Evolutionary conservation across 2,113 vertebrate species (phyloP).

Genomic region (Machaerirhynchus nigripectus): DNA sequence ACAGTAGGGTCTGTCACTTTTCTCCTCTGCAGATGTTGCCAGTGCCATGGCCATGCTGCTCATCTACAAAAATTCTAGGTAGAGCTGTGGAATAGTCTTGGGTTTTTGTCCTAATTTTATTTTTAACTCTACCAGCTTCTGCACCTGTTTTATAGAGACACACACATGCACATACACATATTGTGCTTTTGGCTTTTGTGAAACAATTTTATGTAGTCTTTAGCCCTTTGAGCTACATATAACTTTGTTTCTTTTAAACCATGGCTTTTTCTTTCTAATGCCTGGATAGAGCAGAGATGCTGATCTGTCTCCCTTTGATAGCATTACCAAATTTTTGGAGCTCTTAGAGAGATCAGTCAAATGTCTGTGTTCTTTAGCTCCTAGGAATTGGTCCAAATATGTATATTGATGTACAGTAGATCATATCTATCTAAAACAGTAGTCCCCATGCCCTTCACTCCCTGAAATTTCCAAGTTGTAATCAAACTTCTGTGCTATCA

Average conservation of each 20-base stretch:
- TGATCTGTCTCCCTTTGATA: background rate
- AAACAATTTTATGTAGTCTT: background rate
- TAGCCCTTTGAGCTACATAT: background rate
- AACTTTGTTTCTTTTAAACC: conserved; percentile 3
- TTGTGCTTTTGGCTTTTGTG: background rate
- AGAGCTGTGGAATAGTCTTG: background rate
- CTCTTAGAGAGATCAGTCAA: background rate
- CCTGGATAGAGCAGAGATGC: background rate
- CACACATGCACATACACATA: too few species aligned
- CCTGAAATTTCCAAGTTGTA: background rate
- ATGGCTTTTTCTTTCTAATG: background rate
- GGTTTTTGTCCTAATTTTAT: background rate
- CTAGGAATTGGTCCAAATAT: background rate
- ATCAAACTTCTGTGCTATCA: conserved; percentile 22
- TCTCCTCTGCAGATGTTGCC: background rate
- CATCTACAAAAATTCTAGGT: background rate
- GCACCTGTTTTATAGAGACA: background rate
- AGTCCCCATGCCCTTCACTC: background rate
- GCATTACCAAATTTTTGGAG: background rate
- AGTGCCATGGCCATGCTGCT: background rate
- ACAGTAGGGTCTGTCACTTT: background rate
- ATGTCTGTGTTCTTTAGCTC: background rate
- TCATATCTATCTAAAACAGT: background rate
- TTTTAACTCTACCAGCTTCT: background rate
- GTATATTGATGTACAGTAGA: background rate